Conservation (phyloP, 2,797 vertebrate species). For the Chanos chanos region DNA sequence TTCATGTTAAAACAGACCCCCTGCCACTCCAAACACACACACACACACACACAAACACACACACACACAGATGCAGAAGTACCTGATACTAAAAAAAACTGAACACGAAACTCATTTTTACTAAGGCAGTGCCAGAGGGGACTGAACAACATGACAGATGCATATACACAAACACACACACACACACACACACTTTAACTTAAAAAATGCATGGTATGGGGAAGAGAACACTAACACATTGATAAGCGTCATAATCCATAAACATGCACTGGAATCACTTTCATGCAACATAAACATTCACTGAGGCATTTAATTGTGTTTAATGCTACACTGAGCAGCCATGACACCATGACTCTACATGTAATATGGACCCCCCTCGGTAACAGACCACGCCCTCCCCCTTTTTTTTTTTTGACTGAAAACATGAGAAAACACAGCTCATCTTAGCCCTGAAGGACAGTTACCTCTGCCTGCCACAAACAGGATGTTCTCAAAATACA, state of each 20-base stretch:
- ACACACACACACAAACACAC: too few species aligned
- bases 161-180: too few species aligned
- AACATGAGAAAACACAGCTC: conserved; percentile 44
- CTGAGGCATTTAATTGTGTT: conserved; percentile 60
- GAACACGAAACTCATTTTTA: neutral
- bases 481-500: conserved; percentile 65
- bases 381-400: conserved; percentile 18
- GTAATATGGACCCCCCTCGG: conserved; percentile 30
- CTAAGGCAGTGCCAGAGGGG: conserved; percentile 14
- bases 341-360: conserved; percentile 52
- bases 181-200: conserved; percentile 30
- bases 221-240: conserved; percentile 49
- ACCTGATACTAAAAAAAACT: too few species aligned
- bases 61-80: too few species aligned
- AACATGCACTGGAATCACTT: conserved; percentile 45
- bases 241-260: conserved; percentile 43
- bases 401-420: too few species aligned
- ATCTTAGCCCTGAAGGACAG: conserved; percentile 27
- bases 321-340: conserved; percentile 58
- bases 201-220: conserved; percentile 26
- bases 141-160: neutral
- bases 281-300: conserved; percentile 53
- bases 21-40: too few species aligned
- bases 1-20: too few species aligned
- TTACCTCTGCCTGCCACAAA: conserved; percentile 52